Percentiles rank a stretch among this genome's conserved stretches.
Evolutionary conservation across 2,888 invertebrate species (phyloP).

Genomic region (Chrysodeixis includens): DNA sequence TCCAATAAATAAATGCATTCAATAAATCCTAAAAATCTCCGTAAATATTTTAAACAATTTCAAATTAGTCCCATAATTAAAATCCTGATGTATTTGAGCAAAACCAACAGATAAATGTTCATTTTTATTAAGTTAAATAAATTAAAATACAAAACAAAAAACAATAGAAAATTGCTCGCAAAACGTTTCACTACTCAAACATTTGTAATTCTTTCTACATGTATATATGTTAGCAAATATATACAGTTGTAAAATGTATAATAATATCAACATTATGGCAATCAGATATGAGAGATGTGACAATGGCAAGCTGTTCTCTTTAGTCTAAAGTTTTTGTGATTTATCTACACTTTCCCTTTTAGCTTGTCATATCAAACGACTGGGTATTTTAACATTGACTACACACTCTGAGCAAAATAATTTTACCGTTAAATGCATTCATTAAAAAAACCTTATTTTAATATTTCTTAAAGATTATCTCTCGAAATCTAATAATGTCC

Average conservation of each 20-base stretch:
- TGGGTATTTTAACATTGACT: constrained; percentile 10
- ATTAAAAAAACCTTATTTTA: constrained; percentile 6
- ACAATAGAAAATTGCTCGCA: constrained; percentile 37
- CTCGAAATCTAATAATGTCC: constrained; percentile 35
- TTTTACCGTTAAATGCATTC: constrained; percentile 25
- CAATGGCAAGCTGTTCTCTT: constrained; percentile 13
- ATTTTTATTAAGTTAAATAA: constrained; percentile 21
- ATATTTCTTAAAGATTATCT: constrained; percentile 39
- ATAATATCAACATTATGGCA: constrained; percentile 59
- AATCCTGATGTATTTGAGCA: constrained; percentile 52
- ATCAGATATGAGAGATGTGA: constrained; percentile 40
- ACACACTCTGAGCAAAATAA: constrained; percentile 21
- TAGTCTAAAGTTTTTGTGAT: constrained; percentile 22
- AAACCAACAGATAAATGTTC: constrained; percentile 32
- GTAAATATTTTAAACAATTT: constrained; percentile 18
- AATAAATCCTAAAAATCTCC: constrained; percentile 24
- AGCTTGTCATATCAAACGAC: constrained; percentile 15
- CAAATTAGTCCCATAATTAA: not conserved
- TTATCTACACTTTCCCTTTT: constrained; percentile 7
- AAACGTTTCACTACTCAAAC: constrained; percentile 28
- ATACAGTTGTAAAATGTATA: constrained; percentile 50
- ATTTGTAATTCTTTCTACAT: constrained; percentile 23
- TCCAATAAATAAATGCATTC: constrained; percentile 44
- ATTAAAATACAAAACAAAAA: constrained; percentile 20
- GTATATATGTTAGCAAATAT: constrained; percentile 38